Percentiles rank a stretch among this genome's conserved stretches.
These are phyloP conservation scores for Physeter macrocephalus DNA, from an alignment of 2,113 vertebrate genomes.

Conservation along the genomic window DNA sequence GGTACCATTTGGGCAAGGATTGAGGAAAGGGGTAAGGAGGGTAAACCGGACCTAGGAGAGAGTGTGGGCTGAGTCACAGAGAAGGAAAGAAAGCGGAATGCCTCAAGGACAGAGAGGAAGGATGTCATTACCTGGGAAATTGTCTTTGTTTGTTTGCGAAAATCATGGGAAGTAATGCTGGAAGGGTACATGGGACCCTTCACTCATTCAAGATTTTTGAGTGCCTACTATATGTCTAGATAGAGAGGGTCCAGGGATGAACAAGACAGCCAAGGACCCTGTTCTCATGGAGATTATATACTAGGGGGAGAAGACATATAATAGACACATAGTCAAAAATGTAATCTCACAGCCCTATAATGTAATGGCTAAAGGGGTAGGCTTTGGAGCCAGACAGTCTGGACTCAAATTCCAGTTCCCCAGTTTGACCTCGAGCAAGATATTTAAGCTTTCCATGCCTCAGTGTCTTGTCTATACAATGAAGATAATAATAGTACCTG, in stretches of 20 bases:
- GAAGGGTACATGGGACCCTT: neutral
- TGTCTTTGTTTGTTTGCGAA: neutral
- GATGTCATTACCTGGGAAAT: neutral
- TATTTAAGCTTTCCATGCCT: neutral
- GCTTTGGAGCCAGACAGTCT: neutral
- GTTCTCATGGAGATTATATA: neutral
- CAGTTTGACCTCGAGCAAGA: neutral
- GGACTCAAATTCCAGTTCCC: neutral
- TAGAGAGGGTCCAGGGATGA: neutral
- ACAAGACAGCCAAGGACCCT: neutral
- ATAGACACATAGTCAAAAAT: neutral
- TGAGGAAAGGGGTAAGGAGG: neutral
- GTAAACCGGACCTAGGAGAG: neutral
- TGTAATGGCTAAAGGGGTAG: neutral
- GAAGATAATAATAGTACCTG: neutral
- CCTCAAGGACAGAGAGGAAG: neutral
- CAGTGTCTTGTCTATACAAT: neutral
- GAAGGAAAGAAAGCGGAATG: neutral
- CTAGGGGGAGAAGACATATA: neutral
- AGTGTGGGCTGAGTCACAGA: neutral
- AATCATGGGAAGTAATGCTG: neutral
- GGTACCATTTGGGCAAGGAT: neutral
- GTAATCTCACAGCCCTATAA: neutral
- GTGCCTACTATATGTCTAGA: neutral
- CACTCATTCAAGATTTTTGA: neutral